phyloP scores from a whole-genome alignment of 2,888 invertebrate species.

The Lasioglossum pauxillum region DNA sequence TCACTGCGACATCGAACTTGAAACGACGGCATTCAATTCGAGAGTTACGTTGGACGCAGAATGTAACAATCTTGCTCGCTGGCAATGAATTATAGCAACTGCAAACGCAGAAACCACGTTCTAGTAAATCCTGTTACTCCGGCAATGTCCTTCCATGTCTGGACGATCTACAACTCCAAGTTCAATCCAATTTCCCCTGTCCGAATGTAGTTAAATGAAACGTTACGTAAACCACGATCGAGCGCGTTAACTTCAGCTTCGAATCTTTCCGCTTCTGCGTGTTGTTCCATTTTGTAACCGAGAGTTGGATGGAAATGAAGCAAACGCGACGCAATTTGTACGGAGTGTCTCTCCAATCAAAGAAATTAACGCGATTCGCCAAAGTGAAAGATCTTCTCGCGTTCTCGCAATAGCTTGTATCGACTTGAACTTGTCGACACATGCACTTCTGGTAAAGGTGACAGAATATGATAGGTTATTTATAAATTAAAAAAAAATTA shows the following conservation, averaged over 20 bases:
- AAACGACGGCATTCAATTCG: neutral
- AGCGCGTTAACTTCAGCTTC: neutral
- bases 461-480: too few species aligned
- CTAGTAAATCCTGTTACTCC: neutral
- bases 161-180: neutral
- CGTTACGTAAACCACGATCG: neutral
- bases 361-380: neutral
- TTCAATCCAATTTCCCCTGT: neutral
- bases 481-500: too few species aligned
- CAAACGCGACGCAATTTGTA: neutral
- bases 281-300: too few species aligned
- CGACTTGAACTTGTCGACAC: neutral
- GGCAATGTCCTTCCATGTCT: neutral
- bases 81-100: conserved; percentile 14
- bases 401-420: neutral
- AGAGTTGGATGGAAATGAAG: neutral
- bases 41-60: neutral
- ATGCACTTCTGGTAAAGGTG: neutral
- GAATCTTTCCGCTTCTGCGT: too few species aligned
- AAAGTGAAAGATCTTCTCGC: neutral
- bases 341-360: neutral
- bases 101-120: neutral
- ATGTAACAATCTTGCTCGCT: neutral
- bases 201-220: neutral
- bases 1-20: neutral